phyloP scores from a whole-genome alignment of 2,797 vertebrate species.

The Microchirus variegatus region DNA sequence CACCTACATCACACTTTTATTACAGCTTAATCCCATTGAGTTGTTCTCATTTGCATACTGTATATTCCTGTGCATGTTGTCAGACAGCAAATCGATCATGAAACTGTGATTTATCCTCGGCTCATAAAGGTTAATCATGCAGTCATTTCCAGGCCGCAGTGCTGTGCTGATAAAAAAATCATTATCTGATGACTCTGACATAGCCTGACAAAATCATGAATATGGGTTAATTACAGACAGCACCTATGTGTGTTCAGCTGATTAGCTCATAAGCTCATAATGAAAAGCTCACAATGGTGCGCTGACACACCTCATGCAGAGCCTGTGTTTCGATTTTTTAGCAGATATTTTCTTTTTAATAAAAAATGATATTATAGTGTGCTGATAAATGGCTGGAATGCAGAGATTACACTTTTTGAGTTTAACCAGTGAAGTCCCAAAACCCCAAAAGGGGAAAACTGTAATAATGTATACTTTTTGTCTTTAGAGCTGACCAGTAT shows the following conservation, averaged over 20 bases:
- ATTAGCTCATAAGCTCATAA: background rate
- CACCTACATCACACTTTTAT: background rate
- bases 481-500: background rate
- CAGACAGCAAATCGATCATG: background rate
- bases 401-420: background rate
- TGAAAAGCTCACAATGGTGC: background rate
- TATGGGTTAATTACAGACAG: background rate
- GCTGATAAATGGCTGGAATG: no score
- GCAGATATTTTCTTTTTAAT: no score
- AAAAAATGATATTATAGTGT: no score
- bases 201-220: background rate
- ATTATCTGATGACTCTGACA: background rate
- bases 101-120: background rate
- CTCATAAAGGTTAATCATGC: constrained; percentile 8
- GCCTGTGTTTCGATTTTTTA: background rate
- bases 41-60: no score
- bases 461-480: background rate
- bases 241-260: background rate
- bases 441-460: background rate
- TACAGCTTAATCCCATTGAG: background rate
- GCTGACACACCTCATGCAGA: background rate
- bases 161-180: background rate
- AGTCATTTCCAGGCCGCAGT: background rate
- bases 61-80: background rate
- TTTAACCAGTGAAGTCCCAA: background rate